Percentiles rank a stretch among this genome's conserved stretches.
Conservation (phyloP, 1,140 invertebrate species). For the Drosophila nebulosa region DNA sequence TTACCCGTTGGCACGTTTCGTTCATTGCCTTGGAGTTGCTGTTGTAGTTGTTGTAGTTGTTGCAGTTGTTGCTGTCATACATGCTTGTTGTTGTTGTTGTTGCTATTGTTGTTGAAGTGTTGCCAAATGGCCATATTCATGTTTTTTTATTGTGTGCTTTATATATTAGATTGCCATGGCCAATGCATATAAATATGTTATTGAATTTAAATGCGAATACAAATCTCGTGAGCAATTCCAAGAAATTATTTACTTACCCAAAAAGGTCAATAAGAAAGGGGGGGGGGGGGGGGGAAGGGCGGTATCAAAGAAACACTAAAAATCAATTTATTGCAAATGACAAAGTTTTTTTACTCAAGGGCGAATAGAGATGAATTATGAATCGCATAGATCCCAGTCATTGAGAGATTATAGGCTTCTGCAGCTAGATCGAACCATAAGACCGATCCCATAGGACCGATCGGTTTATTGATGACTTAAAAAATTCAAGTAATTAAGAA, state of each 20-base stretch:
- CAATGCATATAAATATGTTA: slow-evolving; percentile 68
- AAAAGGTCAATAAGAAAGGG: slow-evolving; percentile 22
- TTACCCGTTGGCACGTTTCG: slow-evolving; percentile 75
- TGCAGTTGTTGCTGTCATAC: slow-evolving; percentile 19
- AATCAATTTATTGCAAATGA: too few relatives aligned
- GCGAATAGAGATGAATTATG: too few relatives aligned
- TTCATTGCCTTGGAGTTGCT: slow-evolving; percentile 69
- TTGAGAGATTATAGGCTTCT: too few relatives aligned
- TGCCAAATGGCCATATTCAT: slow-evolving; percentile 75
- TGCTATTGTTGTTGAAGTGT: slow-evolving; percentile 69
- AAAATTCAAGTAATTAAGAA: too few relatives aligned
- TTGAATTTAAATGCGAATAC: slow-evolving; percentile 52
- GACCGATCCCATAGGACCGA: too few relatives aligned
- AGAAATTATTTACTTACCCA: slow-evolving; percentile 26
- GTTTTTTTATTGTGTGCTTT: slow-evolving; percentile 71
- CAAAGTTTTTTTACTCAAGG: too few relatives aligned
- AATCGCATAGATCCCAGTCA: too few relatives aligned
- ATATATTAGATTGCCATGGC: slow-evolving; percentile 76
- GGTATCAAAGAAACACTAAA: background rate
- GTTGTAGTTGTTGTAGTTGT: slow-evolving; percentile 32
- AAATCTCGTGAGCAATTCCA: slow-evolving; percentile 41
- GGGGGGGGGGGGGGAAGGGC: background rate
- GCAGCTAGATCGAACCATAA: too few relatives aligned
- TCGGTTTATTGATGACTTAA: too few relatives aligned
- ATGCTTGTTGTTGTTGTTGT: slow-evolving; percentile 1